A percentile compares a stretch with the other conserved stretches of the same genome.
Conservation (phyloP, 2,113 vertebrate genomes). For the Aptenodytes patagonicus region DNA sequence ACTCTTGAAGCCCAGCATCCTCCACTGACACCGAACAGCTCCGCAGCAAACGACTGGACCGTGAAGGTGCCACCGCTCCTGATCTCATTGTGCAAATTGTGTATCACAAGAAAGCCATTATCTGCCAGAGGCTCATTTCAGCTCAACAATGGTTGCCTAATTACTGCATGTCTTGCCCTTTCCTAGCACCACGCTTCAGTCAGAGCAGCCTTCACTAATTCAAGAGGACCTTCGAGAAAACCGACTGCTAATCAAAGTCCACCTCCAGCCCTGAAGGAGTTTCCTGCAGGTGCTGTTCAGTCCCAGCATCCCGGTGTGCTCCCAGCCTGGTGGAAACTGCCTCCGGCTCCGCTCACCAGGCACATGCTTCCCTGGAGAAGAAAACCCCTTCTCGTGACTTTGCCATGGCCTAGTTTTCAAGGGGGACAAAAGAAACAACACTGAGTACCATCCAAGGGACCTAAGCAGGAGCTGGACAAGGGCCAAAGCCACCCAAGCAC, state of each 20-base stretch:
- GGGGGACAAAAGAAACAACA: neutral
- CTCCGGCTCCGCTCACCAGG: accelerated
- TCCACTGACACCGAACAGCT: neutral
- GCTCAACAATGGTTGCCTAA: neutral
- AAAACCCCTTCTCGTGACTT: neutral
- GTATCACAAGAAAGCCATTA: neutral
- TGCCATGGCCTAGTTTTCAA: neutral
- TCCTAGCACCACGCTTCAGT: neutral
- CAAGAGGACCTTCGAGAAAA: neutral
- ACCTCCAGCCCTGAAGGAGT: neutral
- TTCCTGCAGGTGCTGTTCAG: neutral
- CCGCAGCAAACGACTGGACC: neutral
- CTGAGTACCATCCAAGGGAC: neutral
- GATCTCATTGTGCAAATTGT: neutral
- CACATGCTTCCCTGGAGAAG: neutral
- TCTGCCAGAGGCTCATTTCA: neutral
- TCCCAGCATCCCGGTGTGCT: accelerated
- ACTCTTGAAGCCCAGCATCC: neutral
- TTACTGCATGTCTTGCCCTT: neutral
- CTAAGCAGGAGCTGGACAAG: neutral
- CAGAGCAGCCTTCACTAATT: neutral
- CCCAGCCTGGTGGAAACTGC: neutral
- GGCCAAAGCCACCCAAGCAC: neutral
- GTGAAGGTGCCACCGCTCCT: accelerated
- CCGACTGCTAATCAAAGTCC: neutral